phyloP scores from a whole-genome alignment of 2,888 invertebrate genomes.

The Epirrhoe alternata region DNA sequence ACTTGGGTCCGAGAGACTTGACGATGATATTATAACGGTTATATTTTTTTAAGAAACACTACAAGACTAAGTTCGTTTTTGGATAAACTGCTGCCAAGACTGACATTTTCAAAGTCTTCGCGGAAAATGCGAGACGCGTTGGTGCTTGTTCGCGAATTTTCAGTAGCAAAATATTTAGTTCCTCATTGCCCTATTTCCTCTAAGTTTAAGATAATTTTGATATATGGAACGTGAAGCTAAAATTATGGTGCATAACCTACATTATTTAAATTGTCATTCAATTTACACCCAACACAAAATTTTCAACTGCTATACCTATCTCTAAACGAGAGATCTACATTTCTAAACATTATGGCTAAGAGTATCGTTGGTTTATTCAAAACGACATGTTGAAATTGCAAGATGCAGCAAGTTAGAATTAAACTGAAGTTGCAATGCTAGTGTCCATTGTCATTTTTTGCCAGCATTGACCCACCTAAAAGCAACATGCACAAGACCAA shows the following conservation, averaged over 20 bases:
- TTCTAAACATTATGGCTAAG: too few species aligned
- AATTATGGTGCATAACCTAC: not conserved
- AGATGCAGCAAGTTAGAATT: not conserved
- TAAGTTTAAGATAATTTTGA: not conserved
- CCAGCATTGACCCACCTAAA: constrained; percentile 41
- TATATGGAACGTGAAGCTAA: not conserved
- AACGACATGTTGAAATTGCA: not conserved
- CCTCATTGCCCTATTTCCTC: constrained; percentile 5
- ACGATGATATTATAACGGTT: too few species aligned
- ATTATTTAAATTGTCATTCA: too few species aligned
- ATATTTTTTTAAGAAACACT: not conserved
- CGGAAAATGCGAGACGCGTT: constrained; percentile 6
- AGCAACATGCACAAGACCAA: constrained; percentile 46
- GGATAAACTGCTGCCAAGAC: constrained; percentile 34
- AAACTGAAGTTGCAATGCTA: constrained; percentile 5
- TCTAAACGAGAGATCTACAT: too few species aligned
- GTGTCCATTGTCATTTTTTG: constrained; percentile 32
- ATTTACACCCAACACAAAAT: too few species aligned
- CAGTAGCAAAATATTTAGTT: constrained; percentile 5
- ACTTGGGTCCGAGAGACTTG: too few species aligned
- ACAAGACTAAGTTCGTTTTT: constrained; percentile 21
- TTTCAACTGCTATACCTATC: too few species aligned
- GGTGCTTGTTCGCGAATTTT: constrained; percentile 20
- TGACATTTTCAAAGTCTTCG: constrained; percentile 28
- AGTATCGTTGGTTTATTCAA: not conserved